Base-by-base conservation (phyloP, 2,888 invertebrate species). In the Phaedon cochleariae region DNA sequence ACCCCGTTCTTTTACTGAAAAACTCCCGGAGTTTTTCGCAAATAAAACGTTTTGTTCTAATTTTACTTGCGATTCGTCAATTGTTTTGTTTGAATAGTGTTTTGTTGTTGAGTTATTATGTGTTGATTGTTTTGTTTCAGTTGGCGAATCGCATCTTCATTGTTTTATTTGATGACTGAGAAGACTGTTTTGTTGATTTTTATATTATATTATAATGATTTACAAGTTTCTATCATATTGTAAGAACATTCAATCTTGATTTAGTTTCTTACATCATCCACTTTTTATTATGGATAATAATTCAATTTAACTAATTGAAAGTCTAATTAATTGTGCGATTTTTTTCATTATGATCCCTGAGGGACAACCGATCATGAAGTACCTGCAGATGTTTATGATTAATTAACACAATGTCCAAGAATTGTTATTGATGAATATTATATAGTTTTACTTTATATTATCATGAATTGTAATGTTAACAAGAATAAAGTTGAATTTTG, bases 1-100 rank as follows among this genome's bases (percentile, higher is more conserved):
- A 79, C 73, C 71, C 77, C 79, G 60, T 80, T 81, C 73, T 81
- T 73, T 73, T 79, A 76, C 70, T 80, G 65, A 76, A 46, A 7
- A 45, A 59, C 57, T 41, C 29, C 51, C 17, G 20, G 21, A 41
- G 41, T 60, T 62, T 57, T 46, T 46, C 54, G 22, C 34, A 64
- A 67, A 59, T 45, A 29, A 45, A 17, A 53, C 63, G 54, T 67
- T 71, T 65, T 64, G 59, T 69, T 68, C 45, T 29, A 60, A 65
- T 68, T 67, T 68, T 64, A 67, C 62, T 54, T 59, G 48, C 55
- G 58, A 59, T 71, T 71, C 69, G 67, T 67, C 60, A 59, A 59
- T 59, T 62, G 37, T 62, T 65, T 66, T 62, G 59, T 69, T 60
- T 64, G 54, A 31, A 37, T 29, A 20, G 53, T 45, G 62, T 69